A percentile compares a stretch with the other conserved stretches of the same genome.
These are phyloP conservation scores for Nyctibius bracteatus DNA, from an alignment of 2,113 vertebrate species.

Conservation along the genomic window DNA sequence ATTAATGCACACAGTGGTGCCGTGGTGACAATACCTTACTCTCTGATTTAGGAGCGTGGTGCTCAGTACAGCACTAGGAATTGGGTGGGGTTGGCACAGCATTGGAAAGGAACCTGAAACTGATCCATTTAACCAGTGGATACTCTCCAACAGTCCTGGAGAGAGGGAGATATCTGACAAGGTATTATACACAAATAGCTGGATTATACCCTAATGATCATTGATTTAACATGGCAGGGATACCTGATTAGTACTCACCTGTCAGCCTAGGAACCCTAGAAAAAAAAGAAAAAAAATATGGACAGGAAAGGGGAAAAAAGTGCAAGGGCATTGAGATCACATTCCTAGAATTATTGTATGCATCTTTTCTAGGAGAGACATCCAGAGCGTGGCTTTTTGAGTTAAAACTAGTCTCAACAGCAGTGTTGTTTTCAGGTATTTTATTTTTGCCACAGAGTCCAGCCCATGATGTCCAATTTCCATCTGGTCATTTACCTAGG, in stretches of 20 bases:
- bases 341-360: neutral
- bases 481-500: neutral
- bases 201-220: neutral
- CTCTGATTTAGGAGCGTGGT: neutral
- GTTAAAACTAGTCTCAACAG: neutral
- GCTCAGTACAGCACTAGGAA: neutral
- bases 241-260: neutral
- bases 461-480: neutral
- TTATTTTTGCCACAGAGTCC: neutral
- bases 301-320: neutral
- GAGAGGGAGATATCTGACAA: neutral
- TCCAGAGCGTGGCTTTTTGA: neutral
- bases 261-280: neutral
- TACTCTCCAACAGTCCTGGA: neutral
- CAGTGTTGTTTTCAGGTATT: neutral
- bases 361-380: neutral
- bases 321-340: neutral
- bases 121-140: neutral
- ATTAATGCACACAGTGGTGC: conserved; percentile 1
- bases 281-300: neutral
- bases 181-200: neutral
- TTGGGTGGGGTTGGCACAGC: neutral
- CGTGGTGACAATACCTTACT: neutral
- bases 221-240: neutral
- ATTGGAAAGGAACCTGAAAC: neutral